A percentile compares a stretch with the other conserved stretches of the same genome.
phyloP scores from a whole-genome alignment of 2,797 vertebrate species.

The Acanthurus lineatus region DNA sequence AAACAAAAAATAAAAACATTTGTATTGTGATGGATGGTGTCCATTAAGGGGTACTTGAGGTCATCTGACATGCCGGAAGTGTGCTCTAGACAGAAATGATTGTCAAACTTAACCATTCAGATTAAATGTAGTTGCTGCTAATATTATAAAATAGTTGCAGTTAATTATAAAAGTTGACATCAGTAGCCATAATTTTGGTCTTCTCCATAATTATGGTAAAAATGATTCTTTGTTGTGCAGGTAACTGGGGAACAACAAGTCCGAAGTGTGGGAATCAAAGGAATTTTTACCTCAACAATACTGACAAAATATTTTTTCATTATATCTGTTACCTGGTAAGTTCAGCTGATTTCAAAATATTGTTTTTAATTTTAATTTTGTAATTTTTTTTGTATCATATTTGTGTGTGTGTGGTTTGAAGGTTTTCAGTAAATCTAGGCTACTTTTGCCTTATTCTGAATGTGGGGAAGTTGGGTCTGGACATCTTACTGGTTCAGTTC shows the following conservation, averaged over 20 bases:
- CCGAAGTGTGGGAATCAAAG: constrained; percentile 68
- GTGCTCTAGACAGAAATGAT: neutral
- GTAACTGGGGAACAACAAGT: constrained; percentile 55
- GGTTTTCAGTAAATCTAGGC: constrained; percentile 86
- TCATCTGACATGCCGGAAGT: neutral
- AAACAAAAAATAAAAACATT: neutral
- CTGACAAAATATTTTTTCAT: constrained; percentile 82
- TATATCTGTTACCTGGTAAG: constrained; percentile 84
- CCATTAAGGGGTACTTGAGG: neutral
- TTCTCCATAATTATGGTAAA: neutral
- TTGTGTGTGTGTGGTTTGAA: constrained; percentile 43
- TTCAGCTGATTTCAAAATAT: neutral
- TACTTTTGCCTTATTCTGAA: constrained; percentile 86
- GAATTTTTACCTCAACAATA: constrained; percentile 77
- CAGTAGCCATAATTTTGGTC: neutral
- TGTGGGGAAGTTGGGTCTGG: constrained; percentile 86
- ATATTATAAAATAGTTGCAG: neutral
- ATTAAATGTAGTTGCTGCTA: neutral
- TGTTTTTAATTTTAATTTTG: neutral
- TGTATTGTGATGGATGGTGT: neutral
- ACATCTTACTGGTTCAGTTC: constrained; percentile 90
- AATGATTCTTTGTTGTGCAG: constrained; percentile 49
- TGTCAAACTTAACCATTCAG: neutral
- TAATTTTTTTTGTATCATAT: neutral
- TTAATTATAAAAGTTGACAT: neutral